These are phyloP conservation scores for Anthoptus insignis DNA, from an alignment of 2,888 invertebrate genomes.

Conservation along the genomic window DNA sequence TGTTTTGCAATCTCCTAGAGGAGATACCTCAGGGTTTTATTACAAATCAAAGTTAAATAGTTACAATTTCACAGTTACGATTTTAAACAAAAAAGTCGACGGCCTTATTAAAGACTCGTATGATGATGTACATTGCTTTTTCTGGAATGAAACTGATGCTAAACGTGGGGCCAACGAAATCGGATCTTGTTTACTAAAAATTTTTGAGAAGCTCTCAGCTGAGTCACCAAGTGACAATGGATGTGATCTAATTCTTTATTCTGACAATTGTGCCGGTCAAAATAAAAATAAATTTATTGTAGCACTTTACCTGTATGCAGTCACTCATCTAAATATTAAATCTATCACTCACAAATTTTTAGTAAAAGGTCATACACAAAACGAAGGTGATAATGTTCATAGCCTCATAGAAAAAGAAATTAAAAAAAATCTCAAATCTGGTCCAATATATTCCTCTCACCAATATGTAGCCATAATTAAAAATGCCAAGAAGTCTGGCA, in stretches of 20 bases:
- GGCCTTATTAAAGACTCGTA: slow-evolving; percentile 36
- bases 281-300: slow-evolving; percentile 46
- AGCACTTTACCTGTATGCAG: slow-evolving; percentile 2
- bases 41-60: slow-evolving; percentile 48
- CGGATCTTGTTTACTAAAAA: slow-evolving; percentile 42
- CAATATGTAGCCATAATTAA: slow-evolving; percentile 31
- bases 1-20: slow-evolving; percentile 47
- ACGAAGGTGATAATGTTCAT: slow-evolving; percentile 15
- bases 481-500: slow-evolving; percentile 5
- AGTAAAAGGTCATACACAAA: slow-evolving; percentile 16
- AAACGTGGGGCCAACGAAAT: slow-evolving; percentile 49
- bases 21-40: slow-evolving; percentile 46
- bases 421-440: slow-evolving; percentile 50
- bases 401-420: slow-evolving; percentile 53
- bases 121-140: slow-evolving; percentile 44
- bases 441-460: slow-evolving; percentile 50
- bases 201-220: slow-evolving; percentile 29
- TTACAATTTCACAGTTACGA: slow-evolving; percentile 41
- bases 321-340: slow-evolving; percentile 11
- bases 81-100: slow-evolving; percentile 40
- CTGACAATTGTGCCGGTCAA: slow-evolving; percentile 46
- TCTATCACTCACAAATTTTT: slow-evolving; percentile 9
- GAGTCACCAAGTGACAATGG: slow-evolving; percentile 27
- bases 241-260: slow-evolving; percentile 42
- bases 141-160: slow-evolving; percentile 51